Conservation (phyloP, 2,888 invertebrate genomes). For the Aleiodes leptofemur region DNA sequence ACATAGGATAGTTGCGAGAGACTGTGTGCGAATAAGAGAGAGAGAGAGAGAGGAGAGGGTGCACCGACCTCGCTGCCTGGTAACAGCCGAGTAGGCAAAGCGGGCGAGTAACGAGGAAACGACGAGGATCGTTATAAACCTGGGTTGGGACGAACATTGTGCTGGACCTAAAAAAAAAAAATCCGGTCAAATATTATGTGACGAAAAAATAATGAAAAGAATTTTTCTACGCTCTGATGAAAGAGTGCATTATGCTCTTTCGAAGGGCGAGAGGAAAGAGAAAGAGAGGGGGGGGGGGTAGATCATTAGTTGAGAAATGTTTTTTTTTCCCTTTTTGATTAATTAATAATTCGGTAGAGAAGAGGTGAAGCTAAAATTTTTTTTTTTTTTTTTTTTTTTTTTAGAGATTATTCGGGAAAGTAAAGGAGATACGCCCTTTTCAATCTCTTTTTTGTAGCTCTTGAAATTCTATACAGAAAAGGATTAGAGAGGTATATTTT, state of each 20-base stretch:
- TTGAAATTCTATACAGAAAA: too few species aligned
- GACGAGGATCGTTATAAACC: constrained; percentile 40
- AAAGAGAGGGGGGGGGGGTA: too few species aligned
- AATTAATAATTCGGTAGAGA: background rate
- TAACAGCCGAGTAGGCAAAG: constrained; percentile 55
- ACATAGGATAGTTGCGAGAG: background rate
- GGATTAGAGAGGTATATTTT: too few species aligned
- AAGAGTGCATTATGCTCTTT: background rate
- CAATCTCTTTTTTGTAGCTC: too few species aligned
- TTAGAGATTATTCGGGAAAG: background rate
- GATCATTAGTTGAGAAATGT: background rate
- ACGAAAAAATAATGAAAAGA: constrained; percentile 18
- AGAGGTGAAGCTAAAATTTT: too few species aligned
- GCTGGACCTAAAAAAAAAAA: background rate
- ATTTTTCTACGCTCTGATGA: background rate
- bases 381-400: too few species aligned
- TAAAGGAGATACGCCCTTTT: too few species aligned
- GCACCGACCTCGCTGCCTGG: constrained; percentile 51
- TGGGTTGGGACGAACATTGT: background rate
- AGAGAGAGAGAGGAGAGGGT: constrained; percentile 5
- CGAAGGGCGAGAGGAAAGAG: background rate
- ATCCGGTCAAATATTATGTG: constrained; percentile 25
- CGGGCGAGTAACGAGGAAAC: constrained; percentile 51
- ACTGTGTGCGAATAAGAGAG: background rate
- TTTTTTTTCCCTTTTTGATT: too few species aligned